Percentiles rank a stretch among this genome's conserved stretches.
phyloP scores from a whole-genome alignment of 2,797 vertebrate species.

The Manis javanica region DNA sequence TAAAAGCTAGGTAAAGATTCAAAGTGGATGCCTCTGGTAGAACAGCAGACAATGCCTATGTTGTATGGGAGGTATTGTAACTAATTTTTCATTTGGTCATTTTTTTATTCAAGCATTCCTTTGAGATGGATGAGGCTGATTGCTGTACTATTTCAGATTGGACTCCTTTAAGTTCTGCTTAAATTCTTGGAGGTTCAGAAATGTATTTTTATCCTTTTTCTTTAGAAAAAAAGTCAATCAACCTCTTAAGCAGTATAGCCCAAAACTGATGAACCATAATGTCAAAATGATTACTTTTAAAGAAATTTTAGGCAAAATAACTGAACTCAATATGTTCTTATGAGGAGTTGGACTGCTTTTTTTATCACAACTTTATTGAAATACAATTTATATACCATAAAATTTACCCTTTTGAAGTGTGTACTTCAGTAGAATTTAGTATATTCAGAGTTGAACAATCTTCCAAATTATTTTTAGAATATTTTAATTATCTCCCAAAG shows the following conservation, averaged over 20 bases:
- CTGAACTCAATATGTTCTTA: constrained; percentile 37
- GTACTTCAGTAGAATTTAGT: constrained; percentile 24
- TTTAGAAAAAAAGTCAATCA: constrained; percentile 7
- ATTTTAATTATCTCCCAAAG: neutral
- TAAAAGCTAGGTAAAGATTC: neutral
- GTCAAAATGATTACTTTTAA: constrained; percentile 64
- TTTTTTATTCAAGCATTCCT: neutral
- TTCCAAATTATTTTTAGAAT: constrained; percentile 3
- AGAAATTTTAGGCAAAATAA: constrained; percentile 50
- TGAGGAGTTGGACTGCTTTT: constrained; percentile 34
- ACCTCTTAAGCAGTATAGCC: constrained; percentile 23
- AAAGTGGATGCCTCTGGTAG: neutral
- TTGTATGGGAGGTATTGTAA: neutral
- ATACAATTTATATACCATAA: constrained; percentile 25
- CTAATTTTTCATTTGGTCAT: neutral
- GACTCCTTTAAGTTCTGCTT: neutral
- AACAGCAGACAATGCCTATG: neutral
- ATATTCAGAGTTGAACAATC: neutral
- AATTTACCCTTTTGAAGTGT: neutral
- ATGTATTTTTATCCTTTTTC: neutral
- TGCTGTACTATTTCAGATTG: neutral
- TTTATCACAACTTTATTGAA: constrained; percentile 32
- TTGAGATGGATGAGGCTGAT: neutral
- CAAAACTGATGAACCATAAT: constrained; percentile 25
- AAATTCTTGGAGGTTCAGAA: constrained; percentile 33